phyloP scores from a whole-genome alignment of 2,888 invertebrate species.

The Eueremaeus valkanovi region DNA sequence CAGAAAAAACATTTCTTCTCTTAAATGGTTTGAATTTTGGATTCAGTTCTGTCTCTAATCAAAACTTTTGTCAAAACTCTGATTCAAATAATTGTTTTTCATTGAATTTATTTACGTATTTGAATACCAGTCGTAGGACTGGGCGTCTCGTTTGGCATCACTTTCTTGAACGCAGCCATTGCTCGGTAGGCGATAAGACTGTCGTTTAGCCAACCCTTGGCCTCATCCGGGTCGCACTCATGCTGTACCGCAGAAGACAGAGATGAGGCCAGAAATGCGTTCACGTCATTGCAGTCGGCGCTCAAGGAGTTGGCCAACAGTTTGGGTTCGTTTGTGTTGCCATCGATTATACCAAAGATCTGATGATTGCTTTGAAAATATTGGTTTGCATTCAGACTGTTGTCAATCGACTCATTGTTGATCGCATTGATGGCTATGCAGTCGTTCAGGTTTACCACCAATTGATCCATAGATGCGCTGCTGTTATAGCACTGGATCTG shows the following conservation, averaged over 20 bases:
- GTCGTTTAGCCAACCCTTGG: conserved; percentile 41
- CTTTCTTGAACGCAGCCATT: conserved; percentile 39
- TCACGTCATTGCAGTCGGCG: conserved; percentile 22
- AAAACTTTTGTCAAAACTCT: neutral
- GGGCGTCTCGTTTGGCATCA: neutral
- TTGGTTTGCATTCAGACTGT: neutral
- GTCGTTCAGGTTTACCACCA: conserved; percentile 13
- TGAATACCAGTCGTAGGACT: conserved; percentile 14
- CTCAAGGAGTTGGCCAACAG: conserved; percentile 1
- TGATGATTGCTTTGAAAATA: conserved; percentile 14
- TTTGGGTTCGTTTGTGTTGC: conserved; percentile 10
- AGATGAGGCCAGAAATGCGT: conserved; percentile 29
- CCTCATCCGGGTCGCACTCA: conserved; percentile 27
- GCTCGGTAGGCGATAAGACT: conserved; percentile 38
- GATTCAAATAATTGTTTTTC: conserved; percentile 3
- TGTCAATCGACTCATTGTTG: neutral
- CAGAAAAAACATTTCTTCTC: too few species aligned
- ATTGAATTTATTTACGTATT: neutral
- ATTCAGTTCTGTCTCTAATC: too few species aligned
- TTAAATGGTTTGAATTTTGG: too few species aligned
- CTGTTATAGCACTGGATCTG: neutral
- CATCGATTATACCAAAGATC: conserved; percentile 9
- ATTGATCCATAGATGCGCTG: neutral
- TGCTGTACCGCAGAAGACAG: neutral
- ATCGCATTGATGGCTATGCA: conserved; percentile 18